Base-by-base conservation (phyloP, 2,888 invertebrate genomes). In the Psylliodes chrysocephalus region DNA sequence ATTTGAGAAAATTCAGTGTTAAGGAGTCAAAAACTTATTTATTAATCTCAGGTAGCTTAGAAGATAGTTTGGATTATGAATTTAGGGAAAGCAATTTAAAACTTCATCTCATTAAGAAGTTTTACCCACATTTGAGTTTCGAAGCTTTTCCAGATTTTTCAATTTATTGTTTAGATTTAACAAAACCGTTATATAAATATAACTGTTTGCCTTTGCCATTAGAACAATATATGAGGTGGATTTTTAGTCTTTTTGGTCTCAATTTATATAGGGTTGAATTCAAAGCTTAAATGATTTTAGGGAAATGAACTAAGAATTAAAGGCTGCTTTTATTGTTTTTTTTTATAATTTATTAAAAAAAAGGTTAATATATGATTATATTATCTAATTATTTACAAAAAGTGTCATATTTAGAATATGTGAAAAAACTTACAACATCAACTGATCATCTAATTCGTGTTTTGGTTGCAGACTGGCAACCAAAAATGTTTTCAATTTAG, bases 91-190 rank as follows among this genome's bases (percentile, higher is more conserved):
- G 78, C 33, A 81, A 84, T 56, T 79, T 88, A 47, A 81, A 83
- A 70, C 78, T 89, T 64, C 81, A 83, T 22, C 82, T 86, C 67
- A 82, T 87, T 1, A 83, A 85, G 56, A 84, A 85, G 0, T 91
- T 91, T 81, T 92, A 89, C 84, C 93, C 93, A 0, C 93, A 94
- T 81, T 82, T 93, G 63, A 90, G 91, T 42, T 87, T 87, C 0
- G 93, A 94, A 82, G 91, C 91, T 0, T 84, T 91, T 59, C 91
- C 92, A 0, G 84, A 85, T 46, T 82, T 88, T 38, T 85, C 85
- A 15, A 78, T 79, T 1, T 77, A 82, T 14, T 79, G 80, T 63
- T 67, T 76, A 12, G 74, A 76, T 46, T 42, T 72, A 2, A 66
- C 70, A 0, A 54, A 62, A 17, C 46, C 56, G 64, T 71, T 74